Evolutionary conservation across 1,140 invertebrate genomes (phyloP).

Genomic region (Chrysoperla carnea): DNA sequence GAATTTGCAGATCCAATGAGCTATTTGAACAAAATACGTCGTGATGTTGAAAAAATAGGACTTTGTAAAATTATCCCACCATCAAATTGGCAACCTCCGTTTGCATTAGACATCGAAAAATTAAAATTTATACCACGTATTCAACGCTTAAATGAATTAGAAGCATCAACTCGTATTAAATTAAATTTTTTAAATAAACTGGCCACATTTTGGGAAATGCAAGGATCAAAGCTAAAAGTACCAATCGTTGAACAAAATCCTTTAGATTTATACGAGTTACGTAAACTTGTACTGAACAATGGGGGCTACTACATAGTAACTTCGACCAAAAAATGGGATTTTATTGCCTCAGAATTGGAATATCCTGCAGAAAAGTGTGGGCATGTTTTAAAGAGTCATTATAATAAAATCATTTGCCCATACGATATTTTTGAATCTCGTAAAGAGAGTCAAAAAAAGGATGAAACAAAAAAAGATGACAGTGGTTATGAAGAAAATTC

Average conservation of each 20-base stretch:
- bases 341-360: conserved; percentile 68
- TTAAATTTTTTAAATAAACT: conserved; percentile 94
- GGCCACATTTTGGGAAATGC: conserved; percentile 95
- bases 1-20: conserved; percentile 87
- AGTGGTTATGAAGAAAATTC: conserved; percentile 24
- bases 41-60: conserved; percentile 74
- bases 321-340: conserved; percentile 78
- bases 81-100: conserved; percentile 93
- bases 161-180: conserved; percentile 89
- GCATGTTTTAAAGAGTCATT: conserved; percentile 72
- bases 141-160: conserved; percentile 91
- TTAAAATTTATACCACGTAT: conserved; percentile 91
- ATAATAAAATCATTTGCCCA: conserved; percentile 83
- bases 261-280: conserved; percentile 81
- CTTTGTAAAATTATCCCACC: conserved; percentile 94
- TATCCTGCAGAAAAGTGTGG: conserved; percentile 69
- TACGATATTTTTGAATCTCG: conserved; percentile 73
- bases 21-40: conserved; percentile 84
- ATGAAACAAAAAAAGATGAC: conserved; percentile 31
- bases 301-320: conserved; percentile 76
- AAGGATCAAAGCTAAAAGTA: conserved; percentile 83
- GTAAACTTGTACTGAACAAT: conserved; percentile 82
- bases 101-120: conserved; percentile 92
- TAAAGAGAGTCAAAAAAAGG: conserved; percentile 47
- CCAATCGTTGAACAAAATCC: conserved; percentile 86